Evolutionary conservation across 35 echinoderm and acorn worm genomes (phyloP), one percentile per base, ranked within the genome.

Genomic region (Apostichopus californicus): DNA sequence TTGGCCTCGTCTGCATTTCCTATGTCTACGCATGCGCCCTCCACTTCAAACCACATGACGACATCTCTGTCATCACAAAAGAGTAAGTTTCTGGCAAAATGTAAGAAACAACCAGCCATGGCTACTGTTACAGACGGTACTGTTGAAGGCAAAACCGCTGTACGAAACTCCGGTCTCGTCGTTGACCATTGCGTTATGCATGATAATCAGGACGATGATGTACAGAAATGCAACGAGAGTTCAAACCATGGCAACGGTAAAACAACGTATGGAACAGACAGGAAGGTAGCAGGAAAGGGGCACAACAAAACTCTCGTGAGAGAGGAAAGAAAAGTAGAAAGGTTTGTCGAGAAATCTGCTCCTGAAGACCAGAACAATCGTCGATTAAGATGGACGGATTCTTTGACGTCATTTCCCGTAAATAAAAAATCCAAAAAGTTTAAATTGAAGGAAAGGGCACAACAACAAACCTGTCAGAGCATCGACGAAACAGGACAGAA

Each of bases 21-120:
- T 6, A 3, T 14, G 18, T 75, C 17, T 75, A 20, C 21, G 5
- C 15, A 75, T 75, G 17, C 1, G 15, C 15, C 11, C 15, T 75
- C 17, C 21, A 20, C 71, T 75, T 75, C 71, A 20, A 75, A 8
- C 5, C 58, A 75, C 17, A 21, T 8, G 25, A 18, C 25, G 8
- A 53, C 1, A 34, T 34, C 15, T 82, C 34, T 46, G 34, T 46
- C 34, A 46, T 61, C 58, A 9, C 80, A 82, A 82, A 82, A 82
- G 80, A 82, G 55, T 21, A 82, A 25, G 80, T 82, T 82, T 82
- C 25, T 82, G 20, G 80, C 80, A 8, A 53, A 57, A 82, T 82
- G 52, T 57, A 53, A 24, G 80, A 56, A 82, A 57, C 80, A 53
- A 8, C 26, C 11, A 20, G 17, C 17, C 71, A 7, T 6, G 4